Conservation (phyloP, 2,888 invertebrate genomes). For the Octodonta nipae region DNA sequence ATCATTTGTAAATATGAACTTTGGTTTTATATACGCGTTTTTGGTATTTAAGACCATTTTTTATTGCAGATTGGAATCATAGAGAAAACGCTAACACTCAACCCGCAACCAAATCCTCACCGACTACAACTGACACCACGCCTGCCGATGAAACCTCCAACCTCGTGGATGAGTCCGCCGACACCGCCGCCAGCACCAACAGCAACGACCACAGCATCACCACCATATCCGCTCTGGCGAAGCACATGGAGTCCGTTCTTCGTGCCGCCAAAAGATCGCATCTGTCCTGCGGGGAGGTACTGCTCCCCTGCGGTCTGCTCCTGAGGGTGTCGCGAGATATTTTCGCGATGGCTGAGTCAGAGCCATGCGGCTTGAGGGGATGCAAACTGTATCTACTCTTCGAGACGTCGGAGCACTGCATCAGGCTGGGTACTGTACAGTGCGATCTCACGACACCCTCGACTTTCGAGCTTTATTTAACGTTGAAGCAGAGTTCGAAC, state of each 20-base stretch:
- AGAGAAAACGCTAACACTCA: slow-evolving; percentile 11
- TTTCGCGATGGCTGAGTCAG: slow-evolving; percentile 69
- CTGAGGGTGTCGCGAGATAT: slow-evolving; percentile 68
- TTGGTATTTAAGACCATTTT: too few relatives aligned
- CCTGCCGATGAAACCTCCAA: not conserved
- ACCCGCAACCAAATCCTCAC: slow-evolving; percentile 16
- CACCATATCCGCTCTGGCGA: slow-evolving; percentile 55
- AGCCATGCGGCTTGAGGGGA: slow-evolving; percentile 80
- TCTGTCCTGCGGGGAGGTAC: slow-evolving; percentile 70
- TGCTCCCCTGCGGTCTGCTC: slow-evolving; percentile 71
- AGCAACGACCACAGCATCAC: slow-evolving; percentile 36
- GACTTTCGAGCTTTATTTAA: slow-evolving; percentile 79
- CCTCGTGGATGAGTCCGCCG: not conserved
- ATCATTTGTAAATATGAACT: too few relatives aligned
- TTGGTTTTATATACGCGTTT: too few relatives aligned
- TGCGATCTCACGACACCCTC: slow-evolving; percentile 75
- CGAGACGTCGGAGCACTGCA: slow-evolving; percentile 47
- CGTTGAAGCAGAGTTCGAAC: slow-evolving; percentile 69
- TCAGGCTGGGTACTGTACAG: slow-evolving; percentile 66
- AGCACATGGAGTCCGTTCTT: slow-evolving; percentile 63
- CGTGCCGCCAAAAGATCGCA: slow-evolving; percentile 69
- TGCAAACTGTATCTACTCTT: slow-evolving; percentile 76
- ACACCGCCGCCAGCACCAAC: not conserved
- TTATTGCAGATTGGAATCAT: slow-evolving; percentile 34
- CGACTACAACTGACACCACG: slow-evolving; percentile 8